phyloP scores from a whole-genome alignment of 2,888 invertebrate genomes.

The Congeria kusceri region DNA sequence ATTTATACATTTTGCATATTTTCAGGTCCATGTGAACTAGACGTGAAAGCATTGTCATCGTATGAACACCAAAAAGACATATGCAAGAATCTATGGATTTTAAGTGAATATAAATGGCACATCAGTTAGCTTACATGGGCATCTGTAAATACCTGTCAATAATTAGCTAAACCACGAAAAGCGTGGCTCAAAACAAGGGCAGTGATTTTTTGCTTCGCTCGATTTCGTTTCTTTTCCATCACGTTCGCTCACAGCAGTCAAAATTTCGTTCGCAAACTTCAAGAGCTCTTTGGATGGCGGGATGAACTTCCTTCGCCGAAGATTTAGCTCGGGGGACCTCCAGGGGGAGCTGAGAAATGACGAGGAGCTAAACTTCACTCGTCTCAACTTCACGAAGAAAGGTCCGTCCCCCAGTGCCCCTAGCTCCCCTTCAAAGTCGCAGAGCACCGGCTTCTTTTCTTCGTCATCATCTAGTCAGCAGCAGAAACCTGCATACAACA shows the following conservation, averaged over 20 bases:
- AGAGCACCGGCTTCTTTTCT: slow-evolving; percentile 89
- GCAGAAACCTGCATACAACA: slow-evolving; percentile 89
- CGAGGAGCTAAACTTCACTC: slow-evolving; percentile 66
- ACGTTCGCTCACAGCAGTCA: slow-evolving; percentile 89
- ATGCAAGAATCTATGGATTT: too few species aligned
- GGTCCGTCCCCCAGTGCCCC: slow-evolving; percentile 96
- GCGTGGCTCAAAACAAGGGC: slow-evolving; percentile 1
- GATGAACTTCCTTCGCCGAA: slow-evolving; percentile 99
- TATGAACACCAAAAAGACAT: too few species aligned
- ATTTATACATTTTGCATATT: too few species aligned
- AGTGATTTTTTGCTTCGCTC: slow-evolving; percentile 35
- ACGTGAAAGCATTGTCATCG: too few species aligned
- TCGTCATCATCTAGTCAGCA: slow-evolving; percentile 57
- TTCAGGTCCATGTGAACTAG: too few species aligned
- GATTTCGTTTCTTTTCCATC: slow-evolving; percentile 59
- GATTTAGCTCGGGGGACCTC: slow-evolving; percentile 99
- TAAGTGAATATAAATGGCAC: too few species aligned
- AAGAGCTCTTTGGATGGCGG: slow-evolving; percentile 65
- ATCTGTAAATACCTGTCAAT: too few species aligned
- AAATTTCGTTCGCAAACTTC: slow-evolving; percentile 91
- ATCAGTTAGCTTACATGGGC: too few species aligned
- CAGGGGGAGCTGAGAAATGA: slow-evolving; percentile 84
- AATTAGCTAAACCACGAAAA: too few species aligned
- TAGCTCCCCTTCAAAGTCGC: slow-evolving; percentile 95
- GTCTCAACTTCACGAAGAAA: slow-evolving; percentile 82